Conservation (phyloP, 2,888 invertebrate species). For the Sesamia inferens region DNA sequence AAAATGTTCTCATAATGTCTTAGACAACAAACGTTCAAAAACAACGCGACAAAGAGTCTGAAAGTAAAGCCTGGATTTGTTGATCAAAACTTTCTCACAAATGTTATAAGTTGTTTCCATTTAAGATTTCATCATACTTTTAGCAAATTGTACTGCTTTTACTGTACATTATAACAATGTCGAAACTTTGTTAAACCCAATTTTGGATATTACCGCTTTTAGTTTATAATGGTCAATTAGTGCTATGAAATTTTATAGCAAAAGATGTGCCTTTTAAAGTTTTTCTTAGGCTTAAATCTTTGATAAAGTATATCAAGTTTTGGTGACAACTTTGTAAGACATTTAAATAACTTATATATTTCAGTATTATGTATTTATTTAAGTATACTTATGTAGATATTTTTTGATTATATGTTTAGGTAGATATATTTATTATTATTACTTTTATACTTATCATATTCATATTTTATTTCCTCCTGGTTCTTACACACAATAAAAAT, state of each 20-base stretch:
- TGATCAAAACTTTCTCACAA: slow-evolving; percentile 45
- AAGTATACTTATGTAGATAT: too few species aligned
- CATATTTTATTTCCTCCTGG: too few species aligned
- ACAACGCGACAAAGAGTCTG: slow-evolving; percentile 3
- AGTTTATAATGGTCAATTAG: slow-evolving; percentile 26
- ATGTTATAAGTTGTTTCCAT: slow-evolving; percentile 19
- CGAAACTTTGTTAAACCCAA: slow-evolving; percentile 48
- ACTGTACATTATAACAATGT: slow-evolving; percentile 30
- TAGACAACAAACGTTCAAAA: not conserved
- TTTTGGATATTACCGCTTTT: slow-evolving; percentile 30
- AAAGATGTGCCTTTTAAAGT: slow-evolving; percentile 6
- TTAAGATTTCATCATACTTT: slow-evolving; percentile 17
- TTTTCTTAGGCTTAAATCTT: not conserved
- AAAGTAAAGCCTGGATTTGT: slow-evolving; percentile 26
- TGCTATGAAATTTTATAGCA: slow-evolving; percentile 12
- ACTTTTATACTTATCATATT: too few species aligned
- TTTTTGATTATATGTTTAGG: too few species aligned
- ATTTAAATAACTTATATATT: too few species aligned
- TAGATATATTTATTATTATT: too few species aligned
- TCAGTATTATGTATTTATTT: too few species aligned
- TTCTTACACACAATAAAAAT: too few species aligned
- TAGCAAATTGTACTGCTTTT: slow-evolving; percentile 15
- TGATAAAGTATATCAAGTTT: not conserved
- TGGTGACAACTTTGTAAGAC: not conserved
- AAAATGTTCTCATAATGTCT: not conserved